phyloP scores from a whole-genome alignment of 2,113 vertebrate genomes.

The Hemiprocne comata region DNA sequence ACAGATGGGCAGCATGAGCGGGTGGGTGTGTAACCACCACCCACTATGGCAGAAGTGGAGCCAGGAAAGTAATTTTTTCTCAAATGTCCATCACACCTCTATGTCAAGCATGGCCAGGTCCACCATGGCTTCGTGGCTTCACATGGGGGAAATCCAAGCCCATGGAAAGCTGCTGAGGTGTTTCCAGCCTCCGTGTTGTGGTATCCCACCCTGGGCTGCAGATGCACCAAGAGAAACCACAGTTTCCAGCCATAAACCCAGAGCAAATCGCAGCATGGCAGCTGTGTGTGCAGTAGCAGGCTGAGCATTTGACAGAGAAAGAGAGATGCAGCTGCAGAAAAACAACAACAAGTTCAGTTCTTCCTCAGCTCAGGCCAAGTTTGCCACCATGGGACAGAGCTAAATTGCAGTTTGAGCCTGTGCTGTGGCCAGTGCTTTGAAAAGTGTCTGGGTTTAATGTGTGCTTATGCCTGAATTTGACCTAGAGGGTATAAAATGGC shows the following conservation, averaged over 20 bases:
- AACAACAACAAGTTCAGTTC: background rate
- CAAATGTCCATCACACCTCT: background rate
- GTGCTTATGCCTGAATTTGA: background rate
- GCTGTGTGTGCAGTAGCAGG: background rate
- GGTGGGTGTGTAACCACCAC: background rate
- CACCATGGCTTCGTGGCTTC: background rate
- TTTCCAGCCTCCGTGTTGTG: accelerated
- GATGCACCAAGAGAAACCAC: background rate
- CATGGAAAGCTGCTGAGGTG: background rate
- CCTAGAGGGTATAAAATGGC: background rate
- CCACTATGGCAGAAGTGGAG: background rate
- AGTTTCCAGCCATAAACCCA: background rate
- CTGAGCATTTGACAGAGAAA: background rate
- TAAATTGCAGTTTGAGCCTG: accelerated
- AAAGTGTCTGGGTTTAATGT: background rate
- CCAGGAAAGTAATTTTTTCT: background rate
- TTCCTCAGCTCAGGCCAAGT: background rate
- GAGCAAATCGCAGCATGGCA: accelerated
- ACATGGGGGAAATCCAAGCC: background rate
- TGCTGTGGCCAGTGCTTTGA: background rate
- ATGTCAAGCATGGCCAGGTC: background rate
- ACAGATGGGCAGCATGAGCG: accelerated
- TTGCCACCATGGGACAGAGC: background rate
- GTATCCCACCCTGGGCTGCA: background rate
- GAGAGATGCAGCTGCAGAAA: background rate